These are phyloP conservation scores for Bubo blakistoni DNA, from an alignment of 2,113 vertebrate species.

Conservation along the genomic window DNA sequence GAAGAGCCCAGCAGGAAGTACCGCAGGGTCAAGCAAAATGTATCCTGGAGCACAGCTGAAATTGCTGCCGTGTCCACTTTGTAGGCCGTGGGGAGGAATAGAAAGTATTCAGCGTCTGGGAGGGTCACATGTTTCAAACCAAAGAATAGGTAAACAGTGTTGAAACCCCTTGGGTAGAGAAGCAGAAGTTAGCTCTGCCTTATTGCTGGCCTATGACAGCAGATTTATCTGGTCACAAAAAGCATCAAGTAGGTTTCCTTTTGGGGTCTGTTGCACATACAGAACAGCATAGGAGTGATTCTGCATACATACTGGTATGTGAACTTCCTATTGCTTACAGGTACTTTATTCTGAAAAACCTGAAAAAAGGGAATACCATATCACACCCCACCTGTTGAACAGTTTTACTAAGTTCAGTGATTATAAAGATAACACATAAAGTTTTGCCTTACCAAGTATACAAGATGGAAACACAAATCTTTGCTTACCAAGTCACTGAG, in stretches of 20 bases:
- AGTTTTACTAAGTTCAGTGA: background rate
- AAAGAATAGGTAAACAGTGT: background rate
- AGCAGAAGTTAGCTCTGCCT: background rate
- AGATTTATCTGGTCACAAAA: background rate
- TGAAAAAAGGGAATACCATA: background rate
- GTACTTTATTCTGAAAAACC: background rate
- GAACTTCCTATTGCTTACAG: background rate
- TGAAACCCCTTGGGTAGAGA: background rate
- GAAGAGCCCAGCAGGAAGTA: background rate
- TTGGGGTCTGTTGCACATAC: background rate
- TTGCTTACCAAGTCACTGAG: background rate
- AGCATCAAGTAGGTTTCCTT: background rate
- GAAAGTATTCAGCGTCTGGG: background rate
- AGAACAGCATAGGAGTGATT: background rate
- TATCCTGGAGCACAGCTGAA: background rate
- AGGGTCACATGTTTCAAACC: background rate
- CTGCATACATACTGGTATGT: background rate
- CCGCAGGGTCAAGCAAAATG: background rate
- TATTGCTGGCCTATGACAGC: background rate
- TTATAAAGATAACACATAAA: background rate
- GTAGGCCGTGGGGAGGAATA: background rate
- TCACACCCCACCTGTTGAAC: background rate
- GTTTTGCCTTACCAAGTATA: background rate
- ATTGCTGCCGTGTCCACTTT: fast-evolving
- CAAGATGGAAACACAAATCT: background rate